Conservation (phyloP, 1,140 invertebrate genomes). For the Coenobita brevimanus region DNA sequence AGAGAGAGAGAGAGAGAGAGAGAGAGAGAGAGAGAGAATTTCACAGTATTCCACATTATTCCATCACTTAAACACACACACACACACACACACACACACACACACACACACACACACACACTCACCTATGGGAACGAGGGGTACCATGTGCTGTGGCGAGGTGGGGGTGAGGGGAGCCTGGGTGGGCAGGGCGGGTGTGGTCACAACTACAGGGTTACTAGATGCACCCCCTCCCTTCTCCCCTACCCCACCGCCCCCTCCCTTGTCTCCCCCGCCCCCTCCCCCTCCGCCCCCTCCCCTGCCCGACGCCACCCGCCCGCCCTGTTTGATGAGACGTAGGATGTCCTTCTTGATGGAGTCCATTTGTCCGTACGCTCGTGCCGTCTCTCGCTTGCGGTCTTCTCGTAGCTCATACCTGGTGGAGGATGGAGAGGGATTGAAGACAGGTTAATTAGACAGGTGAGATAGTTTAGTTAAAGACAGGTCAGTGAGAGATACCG, state of each 20-base stretch:
- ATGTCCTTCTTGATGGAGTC: constrained; percentile 76
- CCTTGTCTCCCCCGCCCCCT: not conserved
- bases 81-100: no score
- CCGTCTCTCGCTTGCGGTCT: constrained; percentile 76
- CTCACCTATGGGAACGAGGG: not conserved
- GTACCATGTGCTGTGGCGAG: not conserved
- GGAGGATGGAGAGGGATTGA: constrained; percentile 17
- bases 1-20: not conserved
- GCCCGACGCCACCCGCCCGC: not conserved
- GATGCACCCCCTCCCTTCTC: constrained; percentile 12
- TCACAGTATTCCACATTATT: no score
- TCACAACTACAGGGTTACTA: constrained; percentile 32
- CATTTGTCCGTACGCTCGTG: constrained; percentile 74
- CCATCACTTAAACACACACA: no score
- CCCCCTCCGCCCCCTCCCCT: constrained; percentile 19
- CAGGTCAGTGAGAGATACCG: no score
- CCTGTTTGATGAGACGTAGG: constrained; percentile 68
- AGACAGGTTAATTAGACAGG: not conserved
- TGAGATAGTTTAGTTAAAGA: not conserved
- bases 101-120: no score
- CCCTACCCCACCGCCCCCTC: not conserved
- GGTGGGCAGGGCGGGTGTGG: constrained; percentile 14
- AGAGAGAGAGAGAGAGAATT: not conserved
- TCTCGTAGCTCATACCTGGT: constrained; percentile 77
- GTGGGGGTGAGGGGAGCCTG: not conserved